Evolutionary conservation across 2,113 vertebrate species (phyloP).

Genomic region (Rhodinocichla rosea): DNA sequence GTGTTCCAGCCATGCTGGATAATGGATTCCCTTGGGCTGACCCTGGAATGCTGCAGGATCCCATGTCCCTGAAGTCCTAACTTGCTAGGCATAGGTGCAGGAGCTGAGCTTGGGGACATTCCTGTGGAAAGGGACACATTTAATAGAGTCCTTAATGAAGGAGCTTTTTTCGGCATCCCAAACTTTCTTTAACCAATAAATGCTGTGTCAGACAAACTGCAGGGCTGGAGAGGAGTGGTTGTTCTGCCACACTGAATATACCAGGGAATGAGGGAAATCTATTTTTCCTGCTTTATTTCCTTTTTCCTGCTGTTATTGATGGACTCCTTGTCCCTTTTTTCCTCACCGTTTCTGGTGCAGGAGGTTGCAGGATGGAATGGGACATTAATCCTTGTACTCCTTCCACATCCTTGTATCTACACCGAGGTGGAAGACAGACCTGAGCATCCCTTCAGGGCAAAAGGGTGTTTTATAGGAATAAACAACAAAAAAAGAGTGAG

Average conservation of each 20-base stretch:
- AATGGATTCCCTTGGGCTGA: not conserved
- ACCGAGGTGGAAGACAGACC: fast-evolving
- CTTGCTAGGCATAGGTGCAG: fast-evolving
- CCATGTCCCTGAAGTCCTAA: fast-evolving
- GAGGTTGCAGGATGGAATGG: not conserved
- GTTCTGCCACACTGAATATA: not conserved
- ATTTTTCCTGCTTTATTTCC: not conserved
- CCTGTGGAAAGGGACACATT: fast-evolving
- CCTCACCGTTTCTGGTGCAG: not conserved
- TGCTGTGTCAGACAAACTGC: not conserved
- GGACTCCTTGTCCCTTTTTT: not conserved
- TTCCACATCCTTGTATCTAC: fast-evolving
- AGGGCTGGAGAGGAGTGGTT: not conserved
- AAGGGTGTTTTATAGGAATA: not conserved
- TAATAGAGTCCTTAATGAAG: not conserved
- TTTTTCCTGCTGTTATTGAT: not conserved
- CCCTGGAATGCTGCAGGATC: not conserved
- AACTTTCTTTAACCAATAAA: not conserved
- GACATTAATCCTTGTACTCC: not conserved
- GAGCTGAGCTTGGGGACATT: not conserved
- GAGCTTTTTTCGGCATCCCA: not conserved
- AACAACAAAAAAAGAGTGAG: not conserved
- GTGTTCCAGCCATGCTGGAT: not conserved
- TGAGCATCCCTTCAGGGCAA: not conserved
- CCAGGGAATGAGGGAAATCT: not conserved